A percentile compares a stretch with the other conserved stretches of the same genome.
Evolutionary conservation across 1,140 invertebrate genomes (phyloP).

Genomic region (Agrypnia vestita): DNA sequence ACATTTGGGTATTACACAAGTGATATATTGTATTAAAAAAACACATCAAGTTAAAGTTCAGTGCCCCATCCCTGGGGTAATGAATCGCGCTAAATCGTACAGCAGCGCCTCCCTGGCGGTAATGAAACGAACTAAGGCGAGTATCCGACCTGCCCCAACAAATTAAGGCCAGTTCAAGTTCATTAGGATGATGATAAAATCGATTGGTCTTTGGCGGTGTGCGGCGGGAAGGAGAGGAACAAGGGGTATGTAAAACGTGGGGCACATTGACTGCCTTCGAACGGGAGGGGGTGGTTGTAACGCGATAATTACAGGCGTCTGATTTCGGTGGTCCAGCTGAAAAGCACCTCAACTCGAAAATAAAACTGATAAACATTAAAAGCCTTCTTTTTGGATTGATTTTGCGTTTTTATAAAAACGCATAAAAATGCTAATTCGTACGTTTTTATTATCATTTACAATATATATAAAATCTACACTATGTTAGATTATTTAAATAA

Average conservation of each 20-base stretch:
- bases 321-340: constrained; percentile 34
- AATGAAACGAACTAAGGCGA: constrained; percentile 50
- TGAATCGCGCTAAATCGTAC: background rate
- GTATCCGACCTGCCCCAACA: constrained; percentile 56
- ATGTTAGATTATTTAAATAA: no score
- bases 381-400: no score
- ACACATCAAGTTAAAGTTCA: no score
- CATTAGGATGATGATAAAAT: constrained; percentile 61
- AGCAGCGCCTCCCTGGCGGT: constrained; percentile 28
- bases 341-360: constrained; percentile 8
- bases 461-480: no score
- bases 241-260: constrained; percentile 20
- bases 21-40: no score
- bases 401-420: no score
- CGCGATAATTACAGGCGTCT: constrained; percentile 58
- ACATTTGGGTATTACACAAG: no score
- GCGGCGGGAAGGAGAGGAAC: background rate
- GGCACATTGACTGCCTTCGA: constrained; percentile 42
- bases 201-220: constrained; percentile 48
- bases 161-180: constrained; percentile 60
- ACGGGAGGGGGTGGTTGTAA: constrained; percentile 49
- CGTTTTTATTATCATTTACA: no score
- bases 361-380: no score
- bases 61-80: background rate
- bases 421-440: no score